Conservation (phyloP, 2,888 invertebrate genomes). For the Drosophila hamatofila region DNA sequence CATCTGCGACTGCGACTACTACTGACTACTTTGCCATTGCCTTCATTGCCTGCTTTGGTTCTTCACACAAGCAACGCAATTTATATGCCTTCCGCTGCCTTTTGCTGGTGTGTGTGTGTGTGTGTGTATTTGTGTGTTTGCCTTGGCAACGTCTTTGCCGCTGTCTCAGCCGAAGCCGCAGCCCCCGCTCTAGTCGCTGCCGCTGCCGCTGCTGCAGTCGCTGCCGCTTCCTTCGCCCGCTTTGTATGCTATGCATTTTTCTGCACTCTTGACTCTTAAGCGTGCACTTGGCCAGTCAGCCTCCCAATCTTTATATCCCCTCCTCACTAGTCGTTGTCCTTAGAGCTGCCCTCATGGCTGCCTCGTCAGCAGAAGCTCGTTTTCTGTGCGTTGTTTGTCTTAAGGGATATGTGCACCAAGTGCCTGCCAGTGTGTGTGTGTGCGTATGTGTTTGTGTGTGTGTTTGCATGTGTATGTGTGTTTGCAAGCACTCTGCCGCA, state of each 20-base stretch:
- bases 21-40: neutral
- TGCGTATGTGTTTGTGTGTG: constrained; percentile 25
- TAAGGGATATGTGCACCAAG: constrained; percentile 71
- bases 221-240: constrained; percentile 30
- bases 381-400: constrained; percentile 77
- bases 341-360: constrained; percentile 29
- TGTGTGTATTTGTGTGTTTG: constrained; percentile 53
- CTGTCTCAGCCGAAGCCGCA: constrained; percentile 38
- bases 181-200: neutral
- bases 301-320: neutral
- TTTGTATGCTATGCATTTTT: constrained; percentile 79
- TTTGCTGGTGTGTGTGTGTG: constrained; percentile 44
- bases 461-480: constrained; percentile 36
- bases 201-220: constrained; percentile 6
- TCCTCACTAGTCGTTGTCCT: neutral
- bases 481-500: constrained; percentile 75
- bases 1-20: neutral
- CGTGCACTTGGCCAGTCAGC: constrained; percentile 73
- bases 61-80: constrained; percentile 64
- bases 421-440: constrained; percentile 34
- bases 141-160: constrained; percentile 56
- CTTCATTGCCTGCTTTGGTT: constrained; percentile 8
- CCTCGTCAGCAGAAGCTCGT: constrained; percentile 63
- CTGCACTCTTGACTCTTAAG: constrained; percentile 80
- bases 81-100: constrained; percentile 70